A percentile compares a stretch with the other conserved stretches of the same genome.
phyloP scores from a whole-genome alignment of 2,888 invertebrate species.

The Emesis russula region DNA sequence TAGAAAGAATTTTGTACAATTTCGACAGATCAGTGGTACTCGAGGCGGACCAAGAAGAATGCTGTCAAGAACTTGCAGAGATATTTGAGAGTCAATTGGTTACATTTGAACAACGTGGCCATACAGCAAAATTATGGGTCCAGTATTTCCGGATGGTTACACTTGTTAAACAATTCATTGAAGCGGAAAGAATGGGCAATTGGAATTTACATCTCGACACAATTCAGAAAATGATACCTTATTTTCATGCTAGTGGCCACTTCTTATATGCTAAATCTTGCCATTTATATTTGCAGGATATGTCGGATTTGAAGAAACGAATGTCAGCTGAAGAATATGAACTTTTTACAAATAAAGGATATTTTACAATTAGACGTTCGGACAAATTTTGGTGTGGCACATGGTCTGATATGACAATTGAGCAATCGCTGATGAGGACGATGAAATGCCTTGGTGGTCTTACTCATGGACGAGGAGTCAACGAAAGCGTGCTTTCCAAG shows the following conservation, averaged over 20 bases:
- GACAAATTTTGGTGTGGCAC: conserved; percentile 78
- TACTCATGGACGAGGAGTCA: conserved; percentile 66
- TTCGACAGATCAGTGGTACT: background rate
- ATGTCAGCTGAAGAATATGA: conserved; percentile 66
- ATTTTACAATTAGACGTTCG: conserved; percentile 66
- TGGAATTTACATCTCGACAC: conserved; percentile 88
- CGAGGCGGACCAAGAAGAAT: background rate
- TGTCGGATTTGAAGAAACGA: conserved; percentile 56
- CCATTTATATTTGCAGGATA: conserved; percentile 79
- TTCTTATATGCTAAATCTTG: conserved; percentile 48
- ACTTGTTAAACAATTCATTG: conserved; percentile 8
- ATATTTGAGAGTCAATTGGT: background rate
- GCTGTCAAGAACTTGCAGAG: conserved; percentile 3
- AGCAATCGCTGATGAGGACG: conserved; percentile 63
- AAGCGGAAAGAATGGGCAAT: conserved; percentile 8
- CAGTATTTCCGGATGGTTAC: conserved; percentile 8
- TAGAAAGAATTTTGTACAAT: background rate
- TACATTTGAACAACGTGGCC: conserved; percentile 1
- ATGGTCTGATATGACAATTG: conserved; percentile 78
- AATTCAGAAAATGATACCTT: conserved; percentile 59
- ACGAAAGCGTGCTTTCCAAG: conserved; percentile 70
- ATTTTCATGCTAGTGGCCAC: conserved; percentile 39
- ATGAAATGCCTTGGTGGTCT: background rate
- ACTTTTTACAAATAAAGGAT: conserved; percentile 56
- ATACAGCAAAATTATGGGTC: conserved; percentile 4